phyloP scores from a whole-genome alignment of 2,888 invertebrate genomes.

The Morinoia aosen region DNA sequence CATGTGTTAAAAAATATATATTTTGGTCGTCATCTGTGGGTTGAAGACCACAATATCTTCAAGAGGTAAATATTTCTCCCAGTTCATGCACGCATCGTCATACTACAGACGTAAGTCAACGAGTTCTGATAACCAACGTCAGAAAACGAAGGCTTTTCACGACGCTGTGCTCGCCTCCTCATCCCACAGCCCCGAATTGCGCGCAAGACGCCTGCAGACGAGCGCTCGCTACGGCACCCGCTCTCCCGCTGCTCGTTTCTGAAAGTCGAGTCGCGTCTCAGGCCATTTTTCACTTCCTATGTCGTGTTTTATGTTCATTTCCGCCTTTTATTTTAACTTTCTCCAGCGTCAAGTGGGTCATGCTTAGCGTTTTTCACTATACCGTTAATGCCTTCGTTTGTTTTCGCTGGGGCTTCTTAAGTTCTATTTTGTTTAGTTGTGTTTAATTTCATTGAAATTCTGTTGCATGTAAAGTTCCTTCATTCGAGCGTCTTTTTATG shows the following conservation, averaged over 20 bases:
- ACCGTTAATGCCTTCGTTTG: neutral
- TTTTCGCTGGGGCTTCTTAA: neutral
- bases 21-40: neutral
- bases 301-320: neutral
- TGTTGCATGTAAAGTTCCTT: neutral
- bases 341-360: neutral
- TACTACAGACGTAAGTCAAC: neutral
- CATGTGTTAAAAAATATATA: neutral
- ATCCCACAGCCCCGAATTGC: neutral
- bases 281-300: neutral
- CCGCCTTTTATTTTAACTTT: neutral
- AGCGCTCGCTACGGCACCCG: neutral
- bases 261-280: neutral
- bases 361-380: neutral
- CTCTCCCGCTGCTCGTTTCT: neutral
- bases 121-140: neutral
- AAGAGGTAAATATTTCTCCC: neutral
- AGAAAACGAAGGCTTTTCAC: neutral
- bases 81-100: neutral
- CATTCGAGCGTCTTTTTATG: neutral
- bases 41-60: neutral
- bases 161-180: neutral
- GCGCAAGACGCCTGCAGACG: neutral
- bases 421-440: neutral
- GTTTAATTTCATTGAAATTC: neutral